These are phyloP conservation scores for Hypomesus transpacificus DNA, from an alignment of 2,113 vertebrate species.

Conservation along the genomic window DNA sequence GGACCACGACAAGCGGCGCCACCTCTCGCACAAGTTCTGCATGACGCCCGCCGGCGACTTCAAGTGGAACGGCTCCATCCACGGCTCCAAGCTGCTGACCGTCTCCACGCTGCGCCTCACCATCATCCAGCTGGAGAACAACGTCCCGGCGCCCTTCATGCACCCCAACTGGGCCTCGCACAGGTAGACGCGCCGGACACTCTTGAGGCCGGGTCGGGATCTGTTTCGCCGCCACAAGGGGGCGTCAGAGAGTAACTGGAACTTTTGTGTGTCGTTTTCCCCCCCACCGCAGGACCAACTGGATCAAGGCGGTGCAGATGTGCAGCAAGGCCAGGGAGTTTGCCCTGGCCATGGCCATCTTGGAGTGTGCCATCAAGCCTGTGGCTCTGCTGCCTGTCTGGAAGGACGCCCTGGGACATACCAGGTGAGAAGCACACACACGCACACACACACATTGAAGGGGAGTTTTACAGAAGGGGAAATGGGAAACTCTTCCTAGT, in stretches of 20 bases:
- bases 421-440: conserved; percentile 71
- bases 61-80: conserved; percentile 97
- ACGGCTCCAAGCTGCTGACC: conserved; percentile 94
- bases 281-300: conserved; percentile 81
- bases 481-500: not conserved
- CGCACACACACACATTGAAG: not conserved
- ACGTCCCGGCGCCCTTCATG: conserved; percentile 93
- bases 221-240: not conserved
- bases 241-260: not conserved
- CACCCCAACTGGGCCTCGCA: conserved; percentile 99
- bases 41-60: conserved; percentile 96
- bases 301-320: conserved; percentile 99
- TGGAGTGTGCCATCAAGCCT: conserved; percentile 98
- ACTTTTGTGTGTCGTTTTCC: not conserved
- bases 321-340: conserved; percentile 98
- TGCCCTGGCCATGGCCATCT: conserved; percentile 92
- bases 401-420: conserved; percentile 94
- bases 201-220: not conserved
- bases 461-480: not conserved
- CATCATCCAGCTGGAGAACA: conserved; percentile 97
- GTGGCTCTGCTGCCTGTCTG: conserved; percentile 97
- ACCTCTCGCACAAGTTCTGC: conserved; percentile 97
- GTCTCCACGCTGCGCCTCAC: conserved; percentile 94
- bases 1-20: conserved; percentile 95
- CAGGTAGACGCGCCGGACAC: conserved; percentile 73